Evolutionary conservation across 2,797 vertebrate genomes (phyloP), one percentile per base, ranked within the genome.

Genomic region (Hemibagrus guttatus): DNA sequence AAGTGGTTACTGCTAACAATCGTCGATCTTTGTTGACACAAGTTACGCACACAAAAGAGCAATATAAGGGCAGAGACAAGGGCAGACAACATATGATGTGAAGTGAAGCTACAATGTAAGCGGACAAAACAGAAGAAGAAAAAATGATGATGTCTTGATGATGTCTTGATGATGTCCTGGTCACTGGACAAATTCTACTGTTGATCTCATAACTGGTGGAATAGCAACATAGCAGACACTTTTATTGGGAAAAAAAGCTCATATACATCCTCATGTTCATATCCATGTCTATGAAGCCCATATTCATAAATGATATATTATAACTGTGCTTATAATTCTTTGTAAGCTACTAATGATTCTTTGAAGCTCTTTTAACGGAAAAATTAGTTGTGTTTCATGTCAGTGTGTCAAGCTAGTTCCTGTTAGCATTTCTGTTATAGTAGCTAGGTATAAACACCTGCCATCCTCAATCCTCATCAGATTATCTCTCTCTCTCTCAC

Each of bases 1-100:
- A 64, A 66, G 59, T 28, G 90, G 90, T 91, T 89, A 85, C 87
- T 28, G 87, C 90, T 92, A 90, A 91, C 89, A 88, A 91, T 84
- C 89, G 90, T 91, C 89, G 87, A 86, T 83, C 89, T 89, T 91
- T 58, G 52, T 61, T 74, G 75, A 84, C 54, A 83, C 84, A 78
- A 89, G 82, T 80, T 86, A 74, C 69, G 63, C 59, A 39, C 59
- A 87, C 90, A 89, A 87, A 88, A 83, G 86, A 84, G 66, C 28
- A 87, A 85, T 83, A 87, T 85, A 85, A 86, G 84, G 69, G 42
- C 23, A 87, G 35, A 35, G 17, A 58, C 63, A 64, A 84, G 75
- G 52, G 68, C 81, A 86, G 14, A 87, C 88, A 88, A 91, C 81
- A 83, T 85, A 79, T 83, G 81, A 64, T 54, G 85, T 66, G 35